A percentile compares a stretch with the other conserved stretches of the same genome.
phyloP scores from a whole-genome alignment of 1,140 invertebrate genomes.

The Pemphigus obesinymphae region DNA sequence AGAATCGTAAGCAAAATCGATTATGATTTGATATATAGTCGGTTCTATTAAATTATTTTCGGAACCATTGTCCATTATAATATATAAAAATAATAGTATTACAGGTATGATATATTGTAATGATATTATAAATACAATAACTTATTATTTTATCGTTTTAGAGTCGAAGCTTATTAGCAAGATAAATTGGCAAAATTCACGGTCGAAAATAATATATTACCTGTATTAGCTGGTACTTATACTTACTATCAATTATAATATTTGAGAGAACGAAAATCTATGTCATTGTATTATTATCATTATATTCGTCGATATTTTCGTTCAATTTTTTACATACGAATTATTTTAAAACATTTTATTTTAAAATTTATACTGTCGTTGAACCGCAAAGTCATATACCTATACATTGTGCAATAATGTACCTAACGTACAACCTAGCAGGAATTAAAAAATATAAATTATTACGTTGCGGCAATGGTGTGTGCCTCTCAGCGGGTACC shows the following conservation, averaged over 20 bases:
- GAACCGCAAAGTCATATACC: too few species aligned
- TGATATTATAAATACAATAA: too few species aligned
- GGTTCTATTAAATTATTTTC: too few species aligned
- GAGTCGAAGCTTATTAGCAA: too few species aligned
- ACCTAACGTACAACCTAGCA: neutral
- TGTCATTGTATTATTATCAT: neutral
- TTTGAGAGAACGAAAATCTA: neutral
- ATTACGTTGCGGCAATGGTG: neutral
- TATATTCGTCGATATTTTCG: neutral
- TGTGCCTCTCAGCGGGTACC: neutral
- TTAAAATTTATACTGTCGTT: neutral
- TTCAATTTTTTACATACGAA: neutral
- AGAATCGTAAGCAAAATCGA: too few species aligned
- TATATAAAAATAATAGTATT: too few species aligned
- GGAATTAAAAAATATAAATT: neutral
- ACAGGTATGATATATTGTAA: too few species aligned
- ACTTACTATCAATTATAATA: neutral
- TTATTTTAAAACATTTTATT: neutral
- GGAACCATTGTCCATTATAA: neutral
- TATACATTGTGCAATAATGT: neutral
- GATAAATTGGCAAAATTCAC: neutral
- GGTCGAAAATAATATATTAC: too few species aligned
- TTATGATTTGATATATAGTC: too few species aligned
- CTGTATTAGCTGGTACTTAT: too few species aligned
- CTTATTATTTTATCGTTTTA: too few species aligned